Conservation (phyloP, 2,888 invertebrate species). For the Altica lythri region DNA sequence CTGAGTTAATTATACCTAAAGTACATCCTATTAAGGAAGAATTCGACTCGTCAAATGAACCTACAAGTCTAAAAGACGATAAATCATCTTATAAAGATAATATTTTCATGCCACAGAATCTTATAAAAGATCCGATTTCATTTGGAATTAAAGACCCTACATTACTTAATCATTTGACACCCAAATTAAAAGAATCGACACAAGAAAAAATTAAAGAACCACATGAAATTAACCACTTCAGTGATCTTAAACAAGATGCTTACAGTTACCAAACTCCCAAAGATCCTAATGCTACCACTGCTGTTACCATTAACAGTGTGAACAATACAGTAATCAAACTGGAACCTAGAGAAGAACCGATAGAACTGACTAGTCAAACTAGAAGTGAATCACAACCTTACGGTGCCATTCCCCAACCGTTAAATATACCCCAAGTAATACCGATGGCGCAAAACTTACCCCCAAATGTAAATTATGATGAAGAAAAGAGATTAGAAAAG, state of each 20-base stretch:
- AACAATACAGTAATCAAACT: slow-evolving; percentile 50
- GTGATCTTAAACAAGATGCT: slow-evolving; percentile 46
- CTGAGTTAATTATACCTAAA: slow-evolving; percentile 67
- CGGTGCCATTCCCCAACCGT: slow-evolving; percentile 43
- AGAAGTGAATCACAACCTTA: slow-evolving; percentile 38
- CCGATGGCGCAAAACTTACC: slow-evolving; percentile 47
- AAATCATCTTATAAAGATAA: slow-evolving; percentile 24
- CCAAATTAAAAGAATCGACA: slow-evolving; percentile 47
- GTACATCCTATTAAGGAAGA: slow-evolving; percentile 58
- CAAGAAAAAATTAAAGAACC: slow-evolving; percentile 46
- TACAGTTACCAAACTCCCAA: slow-evolving; percentile 38
- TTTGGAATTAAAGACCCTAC: slow-evolving; percentile 51
- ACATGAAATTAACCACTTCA: slow-evolving; percentile 50
- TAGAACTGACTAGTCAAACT: slow-evolving; percentile 53
- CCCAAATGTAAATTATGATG: slow-evolving; percentile 47
- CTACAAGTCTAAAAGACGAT: slow-evolving; percentile 36
- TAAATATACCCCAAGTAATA: slow-evolving; percentile 54
- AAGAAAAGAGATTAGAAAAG: slow-evolving; percentile 46
- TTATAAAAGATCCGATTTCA: slow-evolving; percentile 46
- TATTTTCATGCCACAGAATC: slow-evolving; percentile 48
- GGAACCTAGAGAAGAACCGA: slow-evolving; percentile 55
- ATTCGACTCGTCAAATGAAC: slow-evolving; percentile 50
- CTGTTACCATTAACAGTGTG: slow-evolving; percentile 35
- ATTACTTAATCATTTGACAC: slow-evolving; percentile 40
- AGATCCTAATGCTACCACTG: slow-evolving; percentile 36